A percentile compares a stretch with the other conserved stretches of the same genome.
Evolutionary conservation across 2,888 invertebrate species (phyloP).

Genomic region (Fragum sueziense): DNA sequence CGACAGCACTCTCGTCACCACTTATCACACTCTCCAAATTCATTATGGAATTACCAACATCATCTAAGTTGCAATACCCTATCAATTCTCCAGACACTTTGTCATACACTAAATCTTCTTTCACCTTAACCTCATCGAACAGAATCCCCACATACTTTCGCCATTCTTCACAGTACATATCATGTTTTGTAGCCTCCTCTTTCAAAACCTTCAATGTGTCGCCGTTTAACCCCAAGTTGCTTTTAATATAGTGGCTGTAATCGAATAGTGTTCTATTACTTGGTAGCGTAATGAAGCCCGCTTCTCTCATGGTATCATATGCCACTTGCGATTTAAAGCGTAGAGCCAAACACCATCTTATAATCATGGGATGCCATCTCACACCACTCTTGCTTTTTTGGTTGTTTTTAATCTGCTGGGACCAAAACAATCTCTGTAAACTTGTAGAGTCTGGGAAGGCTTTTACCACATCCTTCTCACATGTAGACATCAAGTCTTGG

Average conservation of each 20-base stretch:
- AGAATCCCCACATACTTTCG: slow-evolving; percentile 46
- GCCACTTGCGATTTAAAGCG: slow-evolving; percentile 26
- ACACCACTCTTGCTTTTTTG: slow-evolving; percentile 18
- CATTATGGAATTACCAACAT: slow-evolving; percentile 48
- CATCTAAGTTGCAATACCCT: slow-evolving; percentile 52
- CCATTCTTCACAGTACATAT: slow-evolving; percentile 22
- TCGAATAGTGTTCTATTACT: slow-evolving; percentile 51
- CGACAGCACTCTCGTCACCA: slow-evolving; percentile 6
- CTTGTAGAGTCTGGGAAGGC: slow-evolving; percentile 4
- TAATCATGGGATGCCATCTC: slow-evolving; percentile 48
- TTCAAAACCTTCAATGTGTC: slow-evolving; percentile 41
- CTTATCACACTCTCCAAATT: slow-evolving; percentile 35
- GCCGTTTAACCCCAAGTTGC: slow-evolving; percentile 27
- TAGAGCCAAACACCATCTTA: slow-evolving; percentile 38
- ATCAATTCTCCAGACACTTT: slow-evolving; percentile 56
- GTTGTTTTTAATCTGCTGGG: slow-evolving; percentile 1
- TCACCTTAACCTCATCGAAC: slow-evolving; percentile 59
- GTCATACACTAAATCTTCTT: slow-evolving; percentile 59
- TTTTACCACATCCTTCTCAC: slow-evolving; percentile 11
- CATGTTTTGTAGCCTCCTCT: slow-evolving; percentile 32
- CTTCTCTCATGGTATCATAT: slow-evolving; percentile 35
- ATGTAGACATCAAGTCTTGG: slow-evolving; percentile 12
- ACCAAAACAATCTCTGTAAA: slow-evolving; percentile 16
- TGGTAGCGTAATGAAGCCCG: slow-evolving; percentile 44
- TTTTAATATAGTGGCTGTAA: slow-evolving; percentile 46